phyloP scores from a whole-genome alignment of 2,113 vertebrate genomes.

The Petromus typicus region DNA sequence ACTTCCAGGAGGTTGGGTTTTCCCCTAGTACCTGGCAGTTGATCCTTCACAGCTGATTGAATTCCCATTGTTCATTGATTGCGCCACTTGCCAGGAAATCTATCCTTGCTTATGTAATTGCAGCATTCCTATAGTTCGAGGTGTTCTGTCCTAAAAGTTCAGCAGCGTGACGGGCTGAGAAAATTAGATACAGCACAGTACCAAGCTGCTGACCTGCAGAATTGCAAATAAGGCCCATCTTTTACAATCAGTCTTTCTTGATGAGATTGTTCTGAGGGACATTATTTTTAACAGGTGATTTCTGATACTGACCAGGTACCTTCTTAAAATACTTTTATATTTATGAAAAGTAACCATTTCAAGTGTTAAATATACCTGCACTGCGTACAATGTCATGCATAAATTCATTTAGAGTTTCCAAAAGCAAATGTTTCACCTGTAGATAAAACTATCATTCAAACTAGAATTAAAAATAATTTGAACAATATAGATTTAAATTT shows the following conservation, averaged over 20 bases:
- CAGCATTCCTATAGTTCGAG: slow-evolving; percentile 56
- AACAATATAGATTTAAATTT: not conserved
- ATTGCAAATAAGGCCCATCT: slow-evolving; percentile 57
- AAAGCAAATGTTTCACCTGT: slow-evolving; percentile 26
- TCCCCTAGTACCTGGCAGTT: slow-evolving; percentile 20
- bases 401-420: slow-evolving; percentile 45
- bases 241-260: slow-evolving; percentile 54
- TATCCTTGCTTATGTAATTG: slow-evolving; percentile 75
- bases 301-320: slow-evolving; percentile 27
- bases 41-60: slow-evolving; percentile 64
- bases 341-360: slow-evolving; percentile 22
- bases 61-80: slow-evolving; percentile 80
- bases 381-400: slow-evolving; percentile 25
- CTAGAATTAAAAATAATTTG: slow-evolving; percentile 44
- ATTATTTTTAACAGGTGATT: slow-evolving; percentile 58
- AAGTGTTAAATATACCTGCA: slow-evolving; percentile 27
- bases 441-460: slow-evolving; percentile 49
- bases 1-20: slow-evolving; percentile 36
- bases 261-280: slow-evolving; percentile 54
- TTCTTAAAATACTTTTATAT: slow-evolving; percentile 53
- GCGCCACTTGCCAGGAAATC: slow-evolving; percentile 65
- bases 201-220: slow-evolving; percentile 68
- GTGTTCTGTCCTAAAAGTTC: slow-evolving; percentile 58
- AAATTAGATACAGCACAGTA: slow-evolving; percentile 62
- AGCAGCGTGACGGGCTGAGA: slow-evolving; percentile 52